A percentile compares a stretch with the other conserved stretches of the same genome.
Evolutionary conservation across 2,113 vertebrate species (phyloP).

Genomic region (Leptobrachium leishanense): DNA sequence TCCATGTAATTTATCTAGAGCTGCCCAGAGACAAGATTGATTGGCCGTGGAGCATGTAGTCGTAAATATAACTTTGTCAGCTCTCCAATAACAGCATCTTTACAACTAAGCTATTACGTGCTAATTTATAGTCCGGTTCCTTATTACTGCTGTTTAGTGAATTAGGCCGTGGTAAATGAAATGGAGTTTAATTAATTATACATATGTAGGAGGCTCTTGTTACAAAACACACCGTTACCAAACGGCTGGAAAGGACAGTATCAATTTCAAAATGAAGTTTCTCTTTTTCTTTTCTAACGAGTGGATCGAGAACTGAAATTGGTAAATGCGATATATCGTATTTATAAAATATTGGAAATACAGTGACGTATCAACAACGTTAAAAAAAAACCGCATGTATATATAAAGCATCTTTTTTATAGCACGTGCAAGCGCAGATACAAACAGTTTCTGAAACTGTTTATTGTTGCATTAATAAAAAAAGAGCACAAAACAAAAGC

Average conservation of each 20-base stretch:
- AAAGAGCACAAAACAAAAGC: too few relatives aligned
- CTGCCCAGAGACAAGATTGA: conserved; percentile 15
- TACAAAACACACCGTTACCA: not conserved
- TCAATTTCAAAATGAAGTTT: too few relatives aligned
- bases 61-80: conserved; percentile 33
- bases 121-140: conserved; percentile 16
- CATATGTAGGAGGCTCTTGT: conserved; percentile 6
- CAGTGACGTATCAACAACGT: too few relatives aligned
- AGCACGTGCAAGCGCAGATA: too few relatives aligned
- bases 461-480: too few relatives aligned
- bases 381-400: too few relatives aligned
- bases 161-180: conserved; percentile 2
- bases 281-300: too few relatives aligned
- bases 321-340: too few relatives aligned
- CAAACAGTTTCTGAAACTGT: too few relatives aligned
- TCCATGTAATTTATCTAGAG: conserved; percentile 20
- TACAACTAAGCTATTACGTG: conserved; percentile 6
- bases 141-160: conserved; percentile 19
- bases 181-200: conserved; percentile 3
- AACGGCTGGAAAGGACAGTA: not conserved
- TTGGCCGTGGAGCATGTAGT: conserved; percentile 18
- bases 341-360: too few relatives aligned
- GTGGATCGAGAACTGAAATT: too few relatives aligned
- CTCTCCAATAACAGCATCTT: conserved; percentile 15
- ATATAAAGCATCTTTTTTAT: too few relatives aligned